Evolutionary conservation across 2,797 vertebrate genomes (phyloP).

Genomic region (Falco columbarius): DNA sequence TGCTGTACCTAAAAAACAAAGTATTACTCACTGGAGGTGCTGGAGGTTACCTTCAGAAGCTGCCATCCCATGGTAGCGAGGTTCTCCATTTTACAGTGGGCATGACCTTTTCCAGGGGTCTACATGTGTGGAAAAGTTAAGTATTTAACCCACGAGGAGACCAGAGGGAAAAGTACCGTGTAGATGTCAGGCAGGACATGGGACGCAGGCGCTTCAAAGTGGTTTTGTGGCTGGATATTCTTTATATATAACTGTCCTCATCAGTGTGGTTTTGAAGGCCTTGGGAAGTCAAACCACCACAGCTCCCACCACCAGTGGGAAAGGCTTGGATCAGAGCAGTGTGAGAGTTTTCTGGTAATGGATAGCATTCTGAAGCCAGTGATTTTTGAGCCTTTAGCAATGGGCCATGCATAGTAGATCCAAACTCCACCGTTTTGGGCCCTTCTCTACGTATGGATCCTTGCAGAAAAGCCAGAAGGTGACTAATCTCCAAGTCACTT

Average conservation of each 20-base stretch:
- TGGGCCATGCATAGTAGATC: not conserved
- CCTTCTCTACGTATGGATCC: not conserved
- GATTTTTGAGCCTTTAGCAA: not conserved
- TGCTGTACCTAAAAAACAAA: not conserved
- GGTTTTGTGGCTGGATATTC: not conserved
- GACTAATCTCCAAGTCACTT: not conserved
- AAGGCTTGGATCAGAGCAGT: not conserved
- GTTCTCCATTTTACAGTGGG: not conserved
- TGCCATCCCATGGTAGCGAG: not conserved
- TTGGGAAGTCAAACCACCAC: not conserved
- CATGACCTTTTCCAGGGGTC: not conserved
- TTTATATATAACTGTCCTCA: not conserved
- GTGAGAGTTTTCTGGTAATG: not conserved
- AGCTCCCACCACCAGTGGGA: not conserved
- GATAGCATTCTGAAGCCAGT: not conserved
- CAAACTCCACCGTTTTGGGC: accelerated
- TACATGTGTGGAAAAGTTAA: not conserved
- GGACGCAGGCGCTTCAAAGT: not conserved
- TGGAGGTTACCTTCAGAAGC: not conserved
- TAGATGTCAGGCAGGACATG: not conserved
- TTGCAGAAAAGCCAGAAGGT: not conserved
- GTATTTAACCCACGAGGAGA: not conserved
- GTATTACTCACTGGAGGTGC: not conserved
- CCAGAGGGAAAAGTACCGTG: not conserved
- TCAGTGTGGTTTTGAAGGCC: not conserved